A percentile compares a stretch with the other conserved stretches of the same genome.
These are phyloP conservation scores for Limosa lapponica DNA, from an alignment of 2,797 vertebrate species.

Conservation along the genomic window DNA sequence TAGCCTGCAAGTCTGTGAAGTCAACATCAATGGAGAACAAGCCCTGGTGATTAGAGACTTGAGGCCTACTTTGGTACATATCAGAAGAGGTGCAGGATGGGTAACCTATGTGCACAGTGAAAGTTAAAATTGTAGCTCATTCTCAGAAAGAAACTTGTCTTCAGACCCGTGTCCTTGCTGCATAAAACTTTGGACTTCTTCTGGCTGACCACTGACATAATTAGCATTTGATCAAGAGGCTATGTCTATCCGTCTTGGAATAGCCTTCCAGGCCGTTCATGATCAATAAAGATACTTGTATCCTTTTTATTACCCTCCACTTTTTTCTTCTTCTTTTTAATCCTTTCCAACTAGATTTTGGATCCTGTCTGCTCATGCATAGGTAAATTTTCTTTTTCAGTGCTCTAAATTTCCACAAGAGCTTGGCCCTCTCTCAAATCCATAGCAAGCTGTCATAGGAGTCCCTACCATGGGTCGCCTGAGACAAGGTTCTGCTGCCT, in stretches of 20 bases:
- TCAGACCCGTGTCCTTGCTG: neutral
- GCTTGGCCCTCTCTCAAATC: neutral
- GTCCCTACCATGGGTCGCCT: neutral
- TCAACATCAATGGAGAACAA: neutral
- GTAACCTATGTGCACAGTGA: neutral
- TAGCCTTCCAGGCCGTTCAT: neutral
- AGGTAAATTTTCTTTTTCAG: neutral
- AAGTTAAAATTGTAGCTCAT: neutral
- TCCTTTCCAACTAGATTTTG: neutral
- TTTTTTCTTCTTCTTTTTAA: neutral
- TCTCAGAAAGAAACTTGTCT: neutral
- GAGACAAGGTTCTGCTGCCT: neutral
- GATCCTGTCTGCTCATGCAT: neutral
- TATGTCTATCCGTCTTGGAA: neutral
- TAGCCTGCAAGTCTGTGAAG: neutral
- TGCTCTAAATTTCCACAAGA: neutral
- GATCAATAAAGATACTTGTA: neutral
- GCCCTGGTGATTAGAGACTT: neutral
- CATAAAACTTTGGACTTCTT: neutral
- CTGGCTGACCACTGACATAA: neutral
- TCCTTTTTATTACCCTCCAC: neutral
- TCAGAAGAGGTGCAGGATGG: neutral
- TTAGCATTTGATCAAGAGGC: neutral
- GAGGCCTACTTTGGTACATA: neutral
- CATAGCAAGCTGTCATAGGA: neutral